Percentiles rank a stretch among this genome's conserved stretches.
Evolutionary conservation across 1,140 invertebrate species (phyloP).

Genomic region (Drosophila erecta): DNA sequence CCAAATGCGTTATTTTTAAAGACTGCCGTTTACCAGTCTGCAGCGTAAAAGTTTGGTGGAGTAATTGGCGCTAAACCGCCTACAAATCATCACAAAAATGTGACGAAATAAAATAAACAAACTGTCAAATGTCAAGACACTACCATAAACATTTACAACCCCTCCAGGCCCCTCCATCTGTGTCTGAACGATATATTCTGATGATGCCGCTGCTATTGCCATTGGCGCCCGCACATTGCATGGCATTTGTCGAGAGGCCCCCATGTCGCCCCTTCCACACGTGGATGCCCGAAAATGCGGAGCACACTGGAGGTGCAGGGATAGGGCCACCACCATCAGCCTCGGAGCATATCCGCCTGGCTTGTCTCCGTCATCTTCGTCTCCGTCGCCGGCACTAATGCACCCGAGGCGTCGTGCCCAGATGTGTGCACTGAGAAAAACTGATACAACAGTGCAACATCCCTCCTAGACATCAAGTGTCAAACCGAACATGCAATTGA

Average conservation of each 20-base stretch:
- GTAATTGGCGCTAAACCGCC: constrained; percentile 81
- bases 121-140: constrained; percentile 79
- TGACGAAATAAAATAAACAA: constrained; percentile 82
- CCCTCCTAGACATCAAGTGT: background rate
- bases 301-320: constrained; percentile 34
- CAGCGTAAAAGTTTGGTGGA: constrained; percentile 68
- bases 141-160: constrained; percentile 71
- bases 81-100: constrained; percentile 81
- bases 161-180: constrained; percentile 21
- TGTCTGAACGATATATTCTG: constrained; percentile 8
- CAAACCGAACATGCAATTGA: too few species aligned
- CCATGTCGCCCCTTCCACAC: background rate
- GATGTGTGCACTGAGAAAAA: constrained; percentile 25
- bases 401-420: constrained; percentile 33
- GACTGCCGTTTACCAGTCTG: constrained; percentile 60
- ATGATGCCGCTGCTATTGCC: background rate
- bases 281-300: constrained; percentile 11
- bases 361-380: constrained; percentile 13
- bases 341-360: constrained; percentile 35
- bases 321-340: constrained; percentile 26
- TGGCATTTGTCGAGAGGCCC: constrained; percentile 1
- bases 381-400: constrained; percentile 43
- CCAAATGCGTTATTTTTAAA: constrained; percentile 69
- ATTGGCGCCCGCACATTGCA: constrained; percentile 14
- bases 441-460: background rate